Base-by-base conservation (phyloP, 2,113 vertebrate species). In the Labeo rohita region DNA sequence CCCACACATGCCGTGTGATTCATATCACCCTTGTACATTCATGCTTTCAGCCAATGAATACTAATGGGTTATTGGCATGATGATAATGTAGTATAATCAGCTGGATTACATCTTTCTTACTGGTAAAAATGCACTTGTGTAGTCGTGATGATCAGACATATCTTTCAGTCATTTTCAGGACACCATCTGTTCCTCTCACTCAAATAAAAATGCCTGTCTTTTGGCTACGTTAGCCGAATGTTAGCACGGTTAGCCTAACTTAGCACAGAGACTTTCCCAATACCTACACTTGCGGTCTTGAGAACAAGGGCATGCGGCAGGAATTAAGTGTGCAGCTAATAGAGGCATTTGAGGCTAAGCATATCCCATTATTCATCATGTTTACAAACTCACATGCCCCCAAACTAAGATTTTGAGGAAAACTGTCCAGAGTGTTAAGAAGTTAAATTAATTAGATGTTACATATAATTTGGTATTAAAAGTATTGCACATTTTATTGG, bases 31-130 rank as follows among this genome's bases (percentile, higher is more conserved):
- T 10, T 18, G 81, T 61, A 83, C 76, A 76, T 12, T 8, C 47
- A 61, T 77, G 59, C 70, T 82, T 74, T 87, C 66, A 86, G 82
- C 73, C 52, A 39, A 78, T 88, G 81, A 84, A 50, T 18, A 45
- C 59, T 82, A 88, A 87, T 72, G 52, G 50, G 66, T 85, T 74
- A 52, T 47, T 47, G 56, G 73, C 49, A 77, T n/a, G 15, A 39
- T 82, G 63, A 82, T 13, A 52, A 68, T 82, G 61, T 65, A 49
- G 8, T 11, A 82, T 56, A 18, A 81, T 63, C 56, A 81, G 70
- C 70, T 70, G 68, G 4, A 68, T 52, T 82, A 9, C 1, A 10
- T 54, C 15, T 45, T 86, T 63, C 52, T 16, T 50, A 18, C 45
- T 11, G n/a, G n/a, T 34, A 34, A 79, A 45, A 56, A 74, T 36